These are phyloP conservation scores for Malurus elegans DNA, from an alignment of 2,113 vertebrate species.

Conservation along the genomic window DNA sequence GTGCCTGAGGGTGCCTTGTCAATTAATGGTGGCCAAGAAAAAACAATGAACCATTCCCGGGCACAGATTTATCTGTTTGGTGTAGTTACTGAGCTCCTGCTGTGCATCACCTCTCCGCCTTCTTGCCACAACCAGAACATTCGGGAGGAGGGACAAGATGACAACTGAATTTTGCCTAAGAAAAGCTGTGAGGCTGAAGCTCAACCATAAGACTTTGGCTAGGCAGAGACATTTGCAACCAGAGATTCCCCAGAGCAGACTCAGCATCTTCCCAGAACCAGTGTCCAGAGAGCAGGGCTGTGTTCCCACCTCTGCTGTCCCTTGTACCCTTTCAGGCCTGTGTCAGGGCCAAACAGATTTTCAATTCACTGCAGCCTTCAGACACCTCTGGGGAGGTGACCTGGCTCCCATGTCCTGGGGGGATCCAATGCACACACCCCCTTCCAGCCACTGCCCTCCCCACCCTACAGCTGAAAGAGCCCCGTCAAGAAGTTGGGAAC, in stretches of 20 bases:
- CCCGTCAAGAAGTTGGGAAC: not conserved
- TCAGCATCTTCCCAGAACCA: rapidly evolving
- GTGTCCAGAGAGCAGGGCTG: not conserved
- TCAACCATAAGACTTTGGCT: not conserved
- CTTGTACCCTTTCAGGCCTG: rapidly evolving
- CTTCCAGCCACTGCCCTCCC: not conserved
- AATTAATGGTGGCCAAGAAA: not conserved
- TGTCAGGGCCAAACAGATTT: not conserved
- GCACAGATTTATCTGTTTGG: not conserved
- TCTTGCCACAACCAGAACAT: not conserved
- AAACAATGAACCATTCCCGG: not conserved
- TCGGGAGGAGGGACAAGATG: not conserved
- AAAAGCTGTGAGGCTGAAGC: not conserved
- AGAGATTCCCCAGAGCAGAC: not conserved
- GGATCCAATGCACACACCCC: rapidly evolving
- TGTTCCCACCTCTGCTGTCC: not conserved
- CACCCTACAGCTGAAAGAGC: rapidly evolving
- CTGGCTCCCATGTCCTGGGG: rapidly evolving
- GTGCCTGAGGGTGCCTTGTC: not conserved
- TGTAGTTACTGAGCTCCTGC: not conserved
- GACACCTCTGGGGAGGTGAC: not conserved
- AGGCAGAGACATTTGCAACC: not conserved
- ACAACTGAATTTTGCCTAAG: not conserved
- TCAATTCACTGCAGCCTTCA: not conserved
- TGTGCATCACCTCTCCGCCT: not conserved